A percentile compares a stretch with the other conserved stretches of the same genome.
Conservation (phyloP, 2,113 vertebrate genomes). For the Gambusia holbrooki region DNA sequence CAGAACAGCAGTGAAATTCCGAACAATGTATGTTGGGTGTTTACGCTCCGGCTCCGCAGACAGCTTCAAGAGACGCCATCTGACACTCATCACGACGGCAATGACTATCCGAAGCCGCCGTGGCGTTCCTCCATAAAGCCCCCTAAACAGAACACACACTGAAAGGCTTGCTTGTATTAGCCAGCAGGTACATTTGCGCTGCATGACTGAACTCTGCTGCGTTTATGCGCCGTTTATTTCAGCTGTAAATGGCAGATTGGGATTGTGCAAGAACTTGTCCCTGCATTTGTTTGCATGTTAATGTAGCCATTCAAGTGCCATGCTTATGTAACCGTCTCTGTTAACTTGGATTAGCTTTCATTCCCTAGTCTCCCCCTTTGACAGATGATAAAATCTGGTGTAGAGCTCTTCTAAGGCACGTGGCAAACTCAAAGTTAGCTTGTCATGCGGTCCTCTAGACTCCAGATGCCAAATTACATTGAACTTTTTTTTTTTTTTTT, state of each 20-base stretch:
- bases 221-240: constrained; percentile 60
- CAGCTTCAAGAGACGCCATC: constrained; percentile 14
- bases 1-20: constrained; percentile 27
- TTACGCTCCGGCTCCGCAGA: constrained; percentile 3
- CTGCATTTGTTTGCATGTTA: constrained; percentile 16
- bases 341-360: constrained; percentile 59
- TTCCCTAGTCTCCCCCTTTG: constrained; percentile 29
- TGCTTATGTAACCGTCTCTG: constrained; percentile 50
- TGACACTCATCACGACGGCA: constrained; percentile 8
- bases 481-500: too few species aligned
- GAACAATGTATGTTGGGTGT: constrained; percentile 6
- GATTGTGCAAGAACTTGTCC: constrained; percentile 1
- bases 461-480: too few species aligned
- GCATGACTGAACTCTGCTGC: constrained; percentile 41
- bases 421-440: too few species aligned
- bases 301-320: constrained; percentile 13
- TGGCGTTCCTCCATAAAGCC: constrained; percentile 22
- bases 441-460: too few species aligned
- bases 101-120: constrained; percentile 21
- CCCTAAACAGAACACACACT: constrained; percentile 21
- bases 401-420: neutral
- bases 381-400: constrained; percentile 50
- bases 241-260: constrained; percentile 55
- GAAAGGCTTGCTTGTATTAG: constrained; percentile 57
- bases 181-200: constrained; percentile 62